Conservation (phyloP, 2,888 invertebrate species). For the Protonemura montana region DNA sequence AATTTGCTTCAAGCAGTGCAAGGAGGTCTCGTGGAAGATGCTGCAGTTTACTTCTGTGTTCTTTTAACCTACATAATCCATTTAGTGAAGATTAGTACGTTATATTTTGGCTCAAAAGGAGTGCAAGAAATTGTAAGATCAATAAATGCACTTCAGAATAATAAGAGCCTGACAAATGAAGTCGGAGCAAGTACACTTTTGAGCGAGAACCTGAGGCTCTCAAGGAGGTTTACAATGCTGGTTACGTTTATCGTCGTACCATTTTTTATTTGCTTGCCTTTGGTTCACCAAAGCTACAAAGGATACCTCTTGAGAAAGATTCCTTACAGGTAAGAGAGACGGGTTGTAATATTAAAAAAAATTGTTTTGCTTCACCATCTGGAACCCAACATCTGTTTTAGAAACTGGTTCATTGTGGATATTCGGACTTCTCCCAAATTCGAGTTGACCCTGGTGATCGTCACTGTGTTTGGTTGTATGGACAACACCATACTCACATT, state of each 20-base stretch:
- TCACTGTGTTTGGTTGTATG: neutral
- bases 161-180: neutral
- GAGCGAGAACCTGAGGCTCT: neutral
- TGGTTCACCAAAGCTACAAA: neutral
- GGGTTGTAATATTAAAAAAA: neutral
- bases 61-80: neutral
- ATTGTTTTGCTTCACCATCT: neutral
- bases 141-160: neutral
- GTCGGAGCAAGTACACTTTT: neutral
- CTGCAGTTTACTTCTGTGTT: neutral
- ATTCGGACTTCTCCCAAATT: neutral
- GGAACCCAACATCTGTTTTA: neutral
- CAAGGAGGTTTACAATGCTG: neutral
- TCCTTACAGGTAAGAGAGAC: neutral
- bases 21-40: neutral
- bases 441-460: neutral
- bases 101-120: neutral
- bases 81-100: too few species aligned
- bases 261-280: neutral
- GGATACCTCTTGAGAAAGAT: neutral
- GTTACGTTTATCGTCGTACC: neutral
- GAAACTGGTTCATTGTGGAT: neutral
- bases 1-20: neutral
- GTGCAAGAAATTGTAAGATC: neutral
- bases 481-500: neutral